Base-by-base conservation (phyloP, 1,140 invertebrate genomes). In the Drosophila melanogaster region DNA sequence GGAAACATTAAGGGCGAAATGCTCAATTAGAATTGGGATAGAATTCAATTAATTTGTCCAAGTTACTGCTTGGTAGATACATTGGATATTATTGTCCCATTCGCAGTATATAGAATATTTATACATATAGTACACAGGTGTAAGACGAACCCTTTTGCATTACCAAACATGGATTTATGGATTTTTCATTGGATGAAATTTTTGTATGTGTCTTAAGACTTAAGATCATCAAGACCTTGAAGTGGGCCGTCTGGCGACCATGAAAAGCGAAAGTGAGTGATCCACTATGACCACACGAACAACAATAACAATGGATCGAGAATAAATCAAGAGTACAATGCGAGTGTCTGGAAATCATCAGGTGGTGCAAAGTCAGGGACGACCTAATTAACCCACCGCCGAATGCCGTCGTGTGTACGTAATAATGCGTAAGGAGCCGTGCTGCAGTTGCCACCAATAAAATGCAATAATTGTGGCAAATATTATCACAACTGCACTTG, bases 341-440 rank as follows among this genome's bases (percentile, higher is more conserved):
- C 22, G 57, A 51, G 15, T 15, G 37, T 17, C 43, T 24, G 33
- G 35, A 44, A 55, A 80, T 74, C 51, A 77, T 73, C 77, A 80
- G 71, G 71, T 66, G 80, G 58, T 44, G 43, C 57, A 38, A 51
- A 49, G 55, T 30, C 38, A 49, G 19, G 53, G 67, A 47, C 15
- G 35, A 44, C 47, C 64, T 87, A 83, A 87, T 87, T 77, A 77
- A 35, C 71, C 44, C 58, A 37, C 19, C 55, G 10, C 38, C 50
- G 65, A 55, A 37, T 44, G 46, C 38, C 61, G 62, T 51, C 55
- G 54, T 62, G 80, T 65, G 51, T 57, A 47, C 50, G 83, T 50
- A 87, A 86, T 86, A 87, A 86, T 86, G 70, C 81, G 83, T 83
- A 86, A 78, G 81, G 67, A 62, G 30, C 76, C 26, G 47, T 17